phyloP scores from a whole-genome alignment of 2,113 vertebrate genomes.

The Corythaeola cristata region DNA sequence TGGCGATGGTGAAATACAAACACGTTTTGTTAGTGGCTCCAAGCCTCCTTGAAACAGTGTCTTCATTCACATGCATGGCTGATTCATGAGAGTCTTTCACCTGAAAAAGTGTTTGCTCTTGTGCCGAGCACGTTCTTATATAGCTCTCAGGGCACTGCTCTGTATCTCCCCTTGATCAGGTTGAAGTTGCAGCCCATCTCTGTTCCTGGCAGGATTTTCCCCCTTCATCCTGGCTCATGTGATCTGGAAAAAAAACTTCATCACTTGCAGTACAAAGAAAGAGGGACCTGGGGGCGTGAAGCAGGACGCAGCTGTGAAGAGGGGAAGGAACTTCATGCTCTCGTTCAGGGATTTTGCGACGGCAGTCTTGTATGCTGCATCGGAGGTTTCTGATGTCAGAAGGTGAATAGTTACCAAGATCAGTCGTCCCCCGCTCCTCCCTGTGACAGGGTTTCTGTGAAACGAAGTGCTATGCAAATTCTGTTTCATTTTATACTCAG shows the following conservation, averaged over 20 bases:
- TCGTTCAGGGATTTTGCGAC: slow-evolving; percentile 31
- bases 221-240: slow-evolving; percentile 82
- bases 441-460: not conserved
- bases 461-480: slow-evolving; percentile 34
- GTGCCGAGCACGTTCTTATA: slow-evolving; percentile 72
- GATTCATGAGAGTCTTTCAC: slow-evolving; percentile 52
- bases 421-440: not conserved
- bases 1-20: slow-evolving; percentile 58
- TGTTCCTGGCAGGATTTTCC: slow-evolving; percentile 80
- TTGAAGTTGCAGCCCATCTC: slow-evolving; percentile 66
- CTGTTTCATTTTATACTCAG: slow-evolving; percentile 51
- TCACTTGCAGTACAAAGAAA: slow-evolving; percentile 35
- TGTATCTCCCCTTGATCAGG: slow-evolving; percentile 62
- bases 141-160: slow-evolving; percentile 63
- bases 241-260: slow-evolving; percentile 81
- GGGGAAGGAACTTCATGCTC: slow-evolving; percentile 73
- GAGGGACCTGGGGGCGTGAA: slow-evolving; percentile 76
- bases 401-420: slow-evolving; percentile 10
- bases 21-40: slow-evolving; percentile 28
- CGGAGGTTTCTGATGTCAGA: slow-evolving; percentile 65
- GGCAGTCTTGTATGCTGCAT: not conserved
- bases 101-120: slow-evolving; percentile 42
- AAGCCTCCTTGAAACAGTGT: not conserved
- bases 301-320: slow-evolving; percentile 52
- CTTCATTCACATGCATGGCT: slow-evolving; percentile 67